Evolutionary conservation across 1,140 invertebrate genomes (phyloP).

Genomic region (Caenorhabditis tropicalis): DNA sequence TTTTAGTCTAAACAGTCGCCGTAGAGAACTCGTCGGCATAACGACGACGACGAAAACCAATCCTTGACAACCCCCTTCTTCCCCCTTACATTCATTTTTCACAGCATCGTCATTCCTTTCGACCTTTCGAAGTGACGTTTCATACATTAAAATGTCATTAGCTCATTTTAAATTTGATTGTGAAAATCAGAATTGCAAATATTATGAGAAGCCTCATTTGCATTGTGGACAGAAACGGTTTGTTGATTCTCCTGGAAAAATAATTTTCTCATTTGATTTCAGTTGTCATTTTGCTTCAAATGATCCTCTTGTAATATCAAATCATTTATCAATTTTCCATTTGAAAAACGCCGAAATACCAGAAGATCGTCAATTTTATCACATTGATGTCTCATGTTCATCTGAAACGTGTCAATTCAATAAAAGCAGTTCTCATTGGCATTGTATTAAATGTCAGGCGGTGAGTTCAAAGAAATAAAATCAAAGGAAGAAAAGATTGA

Average conservation of each 20-base stretch:
- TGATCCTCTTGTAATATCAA: neutral
- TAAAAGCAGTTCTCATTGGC: conserved; percentile 12
- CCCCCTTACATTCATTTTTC: neutral
- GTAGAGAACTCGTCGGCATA: conserved; percentile 8
- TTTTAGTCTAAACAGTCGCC: neutral
- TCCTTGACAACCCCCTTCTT: conserved; percentile 30
- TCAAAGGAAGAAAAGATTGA: neutral
- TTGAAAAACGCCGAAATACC: neutral
- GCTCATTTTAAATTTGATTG: neutral
- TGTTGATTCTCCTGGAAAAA: neutral
- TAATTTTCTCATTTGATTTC: neutral
- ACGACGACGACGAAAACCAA: conserved; percentile 15
- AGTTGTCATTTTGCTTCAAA: conserved; percentile 19
- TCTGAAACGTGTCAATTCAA: conserved; percentile 3
- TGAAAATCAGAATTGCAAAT: neutral
- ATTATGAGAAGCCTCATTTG: neutral
- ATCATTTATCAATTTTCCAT: conserved; percentile 10
- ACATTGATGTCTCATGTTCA: conserved; percentile 6
- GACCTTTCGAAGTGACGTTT: neutral
- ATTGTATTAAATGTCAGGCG: conserved; percentile 9
- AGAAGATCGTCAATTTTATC: neutral
- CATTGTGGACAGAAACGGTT: conserved; percentile 20
- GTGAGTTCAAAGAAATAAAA: neutral
- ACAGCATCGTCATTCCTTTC: neutral
- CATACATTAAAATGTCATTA: neutral